Conservation (phyloP, 1,140 invertebrate genomes). For the Ptiloglossa arizonensis region DNA sequence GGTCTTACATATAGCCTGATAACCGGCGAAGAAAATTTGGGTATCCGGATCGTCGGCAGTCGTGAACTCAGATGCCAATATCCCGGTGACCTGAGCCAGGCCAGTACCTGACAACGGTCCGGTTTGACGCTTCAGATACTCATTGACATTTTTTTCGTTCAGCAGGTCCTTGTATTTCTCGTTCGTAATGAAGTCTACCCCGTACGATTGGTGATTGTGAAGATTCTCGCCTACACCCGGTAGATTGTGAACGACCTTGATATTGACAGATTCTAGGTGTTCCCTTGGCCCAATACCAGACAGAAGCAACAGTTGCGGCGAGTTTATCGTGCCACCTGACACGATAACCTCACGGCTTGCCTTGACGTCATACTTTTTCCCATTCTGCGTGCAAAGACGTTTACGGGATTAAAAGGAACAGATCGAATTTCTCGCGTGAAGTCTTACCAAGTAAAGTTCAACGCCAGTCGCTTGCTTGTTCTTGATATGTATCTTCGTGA, state of each 20-base stretch:
- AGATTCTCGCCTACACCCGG: slow-evolving; percentile 84
- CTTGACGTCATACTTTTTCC: slow-evolving; percentile 68
- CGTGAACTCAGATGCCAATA: slow-evolving; percentile 83
- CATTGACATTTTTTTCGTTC: slow-evolving; percentile 22
- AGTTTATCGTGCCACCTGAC: slow-evolving; percentile 78
- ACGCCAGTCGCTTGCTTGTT: slow-evolving; percentile 63
- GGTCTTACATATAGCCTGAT: slow-evolving; percentile 73
- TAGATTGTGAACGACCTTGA: slow-evolving; percentile 76
- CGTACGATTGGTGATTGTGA: slow-evolving; percentile 78
- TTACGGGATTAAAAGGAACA: too few species aligned
- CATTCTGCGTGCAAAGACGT: slow-evolving; percentile 69
- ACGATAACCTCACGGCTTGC: slow-evolving; percentile 80
- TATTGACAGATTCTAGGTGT: slow-evolving; percentile 76
- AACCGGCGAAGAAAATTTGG: slow-evolving; percentile 81
- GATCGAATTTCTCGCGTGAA: background rate
- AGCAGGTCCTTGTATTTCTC: slow-evolving; percentile 31
- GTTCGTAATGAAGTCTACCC: slow-evolving; percentile 62
- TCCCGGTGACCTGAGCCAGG: slow-evolving; percentile 84
- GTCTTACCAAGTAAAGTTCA: slow-evolving; percentile 60
- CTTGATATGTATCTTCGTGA: slow-evolving; percentile 78
- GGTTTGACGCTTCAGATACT: slow-evolving; percentile 82
- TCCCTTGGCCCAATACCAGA: slow-evolving; percentile 83
- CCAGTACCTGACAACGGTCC: slow-evolving; percentile 90
- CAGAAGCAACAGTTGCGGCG: slow-evolving; percentile 82
- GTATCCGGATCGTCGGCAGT: slow-evolving; percentile 78